A percentile compares a stretch with the other conserved stretches of the same genome.
phyloP scores from a whole-genome alignment of 2,113 vertebrate species.

The Mobula birostris region DNA sequence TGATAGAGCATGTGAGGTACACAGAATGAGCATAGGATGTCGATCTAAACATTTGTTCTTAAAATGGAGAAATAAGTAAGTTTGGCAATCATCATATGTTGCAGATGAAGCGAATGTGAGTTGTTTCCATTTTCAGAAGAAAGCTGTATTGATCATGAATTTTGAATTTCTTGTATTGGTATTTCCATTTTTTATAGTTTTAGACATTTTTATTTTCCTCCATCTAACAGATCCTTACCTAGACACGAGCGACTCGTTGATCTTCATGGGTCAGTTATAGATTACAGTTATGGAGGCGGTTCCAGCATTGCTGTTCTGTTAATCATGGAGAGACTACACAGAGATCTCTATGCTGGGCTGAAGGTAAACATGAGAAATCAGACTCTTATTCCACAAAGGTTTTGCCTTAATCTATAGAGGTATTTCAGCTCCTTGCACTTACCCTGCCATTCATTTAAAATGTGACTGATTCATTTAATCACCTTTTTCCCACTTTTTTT shows the following conservation, averaged over 20 bases:
- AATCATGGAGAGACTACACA: conserved; percentile 90
- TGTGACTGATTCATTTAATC: neutral
- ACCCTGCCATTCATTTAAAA: neutral
- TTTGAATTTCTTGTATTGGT: neutral
- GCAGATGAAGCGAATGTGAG: neutral
- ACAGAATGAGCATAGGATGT: neutral
- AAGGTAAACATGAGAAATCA: conserved; percentile 61
- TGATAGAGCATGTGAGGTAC: too few species aligned
- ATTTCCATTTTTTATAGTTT: neutral
- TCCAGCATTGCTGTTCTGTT: conserved; percentile 90
- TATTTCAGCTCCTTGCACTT: neutral
- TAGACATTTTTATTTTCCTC: neutral
- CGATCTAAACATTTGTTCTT: neutral
- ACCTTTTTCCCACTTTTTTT: neutral
- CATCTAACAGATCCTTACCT: conserved; percentile 69
- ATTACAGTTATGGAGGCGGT: conserved; percentile 80
- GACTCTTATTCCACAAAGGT: neutral
- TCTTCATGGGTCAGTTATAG: conserved; percentile 92
- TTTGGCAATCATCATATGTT: neutral
- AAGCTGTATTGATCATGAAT: neutral
- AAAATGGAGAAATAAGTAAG: neutral
- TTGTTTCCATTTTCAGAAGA: neutral
- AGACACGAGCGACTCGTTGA: conserved; percentile 86
- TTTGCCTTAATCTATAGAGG: neutral
- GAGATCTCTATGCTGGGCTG: conserved; percentile 89